phyloP scores from a whole-genome alignment of 1,140 invertebrate species.

The Drosophila miranda region DNA sequence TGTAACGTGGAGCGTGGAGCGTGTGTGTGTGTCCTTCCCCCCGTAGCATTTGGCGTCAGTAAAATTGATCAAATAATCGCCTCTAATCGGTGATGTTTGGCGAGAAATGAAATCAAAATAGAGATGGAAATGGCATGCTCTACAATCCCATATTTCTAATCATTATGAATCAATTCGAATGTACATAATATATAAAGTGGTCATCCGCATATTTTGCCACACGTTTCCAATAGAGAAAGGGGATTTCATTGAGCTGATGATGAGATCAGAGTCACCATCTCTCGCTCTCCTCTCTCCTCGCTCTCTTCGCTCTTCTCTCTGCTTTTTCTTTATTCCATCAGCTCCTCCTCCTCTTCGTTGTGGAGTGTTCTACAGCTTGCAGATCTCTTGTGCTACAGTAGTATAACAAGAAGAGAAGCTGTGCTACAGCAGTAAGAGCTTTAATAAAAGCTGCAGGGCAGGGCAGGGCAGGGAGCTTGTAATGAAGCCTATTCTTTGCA shows the following conservation, averaged over 20 bases:
- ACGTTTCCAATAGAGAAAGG: too few relatives aligned
- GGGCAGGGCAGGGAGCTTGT: constrained; percentile 3
- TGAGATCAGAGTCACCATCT: background rate
- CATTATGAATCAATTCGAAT: constrained; percentile 1
- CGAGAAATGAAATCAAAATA: constrained; percentile 7
- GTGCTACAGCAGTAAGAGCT: too few relatives aligned
- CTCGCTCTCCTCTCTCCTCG: too few relatives aligned
- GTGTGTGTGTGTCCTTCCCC: too few relatives aligned
- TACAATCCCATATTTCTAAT: constrained; percentile 12
- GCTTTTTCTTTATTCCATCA: too few relatives aligned
- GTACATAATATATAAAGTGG: too few relatives aligned
- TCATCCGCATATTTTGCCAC: too few relatives aligned
- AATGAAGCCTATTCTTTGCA: constrained; percentile 7
- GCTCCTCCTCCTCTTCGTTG: too few relatives aligned
- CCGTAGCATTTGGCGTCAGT: constrained; percentile 1
- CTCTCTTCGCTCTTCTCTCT: too few relatives aligned
- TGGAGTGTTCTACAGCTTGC: background rate
- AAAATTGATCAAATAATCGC: constrained; percentile 25
- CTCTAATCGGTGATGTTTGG: constrained; percentile 1
- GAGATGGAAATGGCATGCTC: constrained; percentile 5
- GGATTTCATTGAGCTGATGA: background rate
- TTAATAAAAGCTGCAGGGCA: background rate
- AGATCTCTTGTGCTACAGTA: too few relatives aligned
- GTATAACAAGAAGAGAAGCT: too few relatives aligned
- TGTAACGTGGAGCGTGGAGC: too few relatives aligned